Conservation (phyloP, 2,113 vertebrate species). For the Sylvietta virens region DNA sequence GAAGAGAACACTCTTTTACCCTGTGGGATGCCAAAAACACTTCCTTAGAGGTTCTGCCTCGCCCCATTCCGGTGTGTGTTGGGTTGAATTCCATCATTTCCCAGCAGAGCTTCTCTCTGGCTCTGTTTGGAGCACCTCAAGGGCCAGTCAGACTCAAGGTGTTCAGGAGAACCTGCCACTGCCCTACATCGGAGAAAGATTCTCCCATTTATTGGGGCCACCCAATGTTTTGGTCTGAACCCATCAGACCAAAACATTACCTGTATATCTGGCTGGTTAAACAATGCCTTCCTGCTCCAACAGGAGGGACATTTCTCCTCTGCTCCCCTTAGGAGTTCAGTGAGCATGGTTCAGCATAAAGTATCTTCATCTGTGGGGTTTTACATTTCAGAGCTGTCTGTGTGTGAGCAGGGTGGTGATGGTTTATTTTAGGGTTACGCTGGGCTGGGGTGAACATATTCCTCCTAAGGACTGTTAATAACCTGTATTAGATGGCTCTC, state of each 20-base stretch:
- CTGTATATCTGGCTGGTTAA: background rate
- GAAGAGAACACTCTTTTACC: background rate
- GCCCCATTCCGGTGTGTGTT: fast-evolving
- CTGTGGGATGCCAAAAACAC: background rate
- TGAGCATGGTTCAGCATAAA: background rate
- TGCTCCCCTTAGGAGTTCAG: background rate
- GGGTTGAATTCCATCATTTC: background rate
- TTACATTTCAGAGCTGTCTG: background rate
- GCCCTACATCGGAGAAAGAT: background rate
- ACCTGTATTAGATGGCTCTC: background rate
- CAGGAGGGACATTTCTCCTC: background rate
- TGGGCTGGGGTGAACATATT: background rate
- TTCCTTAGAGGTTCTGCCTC: background rate
- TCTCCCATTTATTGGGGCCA: background rate
- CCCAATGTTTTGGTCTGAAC: too few species aligned
- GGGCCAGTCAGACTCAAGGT: background rate
- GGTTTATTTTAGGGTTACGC: background rate
- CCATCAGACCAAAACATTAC: background rate
- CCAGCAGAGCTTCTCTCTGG: background rate
- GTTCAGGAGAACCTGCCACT: background rate
- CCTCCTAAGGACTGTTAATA: background rate
- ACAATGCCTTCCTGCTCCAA: background rate
- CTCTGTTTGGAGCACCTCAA: fast-evolving
- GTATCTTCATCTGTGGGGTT: background rate
- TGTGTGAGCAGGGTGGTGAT: background rate